Base-by-base conservation (phyloP, 1,140 invertebrate species). In the Sesamia nonagrioides region DNA sequence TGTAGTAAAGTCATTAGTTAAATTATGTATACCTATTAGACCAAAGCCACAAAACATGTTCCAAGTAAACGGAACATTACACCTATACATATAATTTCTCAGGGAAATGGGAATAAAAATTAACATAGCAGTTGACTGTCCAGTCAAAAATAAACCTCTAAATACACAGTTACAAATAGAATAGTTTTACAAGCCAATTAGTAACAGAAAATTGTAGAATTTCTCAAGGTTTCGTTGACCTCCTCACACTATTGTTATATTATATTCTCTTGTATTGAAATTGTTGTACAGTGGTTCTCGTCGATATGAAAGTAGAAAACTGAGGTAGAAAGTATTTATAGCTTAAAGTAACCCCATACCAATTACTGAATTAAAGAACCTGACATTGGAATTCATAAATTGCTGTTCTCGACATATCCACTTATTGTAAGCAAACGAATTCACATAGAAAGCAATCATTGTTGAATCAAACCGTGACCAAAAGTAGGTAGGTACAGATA, bases 191-290 rank as follows among this genome's bases (percentile, higher is more conserved):
- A 69, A 69, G 66, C 69, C 69, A 72, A 72, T 72, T 72, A 72
- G 69, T 21, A 54, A 71, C 54, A 77, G 40, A 81, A 72, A 78
- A 77, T 74, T 40, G 73, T 40, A 80, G 48, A 80, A 80, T 79
- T 84, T 84, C 82, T 73, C 80, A 82, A 82, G 82, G 82, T 81
- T 82, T 82, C 71, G 76, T 80, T 76, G 80, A 84, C 82, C 77
- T 79, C 74, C 69, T 73, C 71, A 37, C 45, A 71, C 68, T 71
- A 73, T 73, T 73, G 71, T 73, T 73, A 42, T 45, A 73, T 45
- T 58, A 58, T 45, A 73, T 60, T 58, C 52, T 27, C 54, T 74
- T 61, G 37, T 50, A 54, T 72, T 37, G 18, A 76, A 37, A 78
- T 50, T 5, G 66, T 54, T 56, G 74, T 50, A 73, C 48, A 9